Percentiles rank a stretch among this genome's conserved stretches.
Conservation (phyloP, 2,888 invertebrate species). For the Bursaphelenchus okinawaensis region DNA sequence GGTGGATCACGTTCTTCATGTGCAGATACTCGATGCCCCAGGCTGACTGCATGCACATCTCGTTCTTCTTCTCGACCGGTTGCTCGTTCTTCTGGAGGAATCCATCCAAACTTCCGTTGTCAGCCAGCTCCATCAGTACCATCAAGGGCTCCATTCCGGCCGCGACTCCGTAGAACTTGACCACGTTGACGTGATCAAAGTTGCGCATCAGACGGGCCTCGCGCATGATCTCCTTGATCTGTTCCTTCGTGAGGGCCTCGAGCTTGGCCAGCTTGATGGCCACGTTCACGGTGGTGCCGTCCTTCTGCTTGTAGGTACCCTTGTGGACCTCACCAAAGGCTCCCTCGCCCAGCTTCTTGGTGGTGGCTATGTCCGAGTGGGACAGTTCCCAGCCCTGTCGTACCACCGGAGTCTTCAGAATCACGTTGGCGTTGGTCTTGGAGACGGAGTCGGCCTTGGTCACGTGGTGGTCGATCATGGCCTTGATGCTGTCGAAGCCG, state of each 20-base stretch:
- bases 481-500: conserved; percentile 15
- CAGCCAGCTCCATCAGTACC: conserved; percentile 27
- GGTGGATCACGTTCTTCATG: conserved; percentile 26
- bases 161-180: conserved; percentile 29
- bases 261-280: conserved; percentile 35
- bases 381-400: conserved; percentile 29
- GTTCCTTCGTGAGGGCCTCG: conserved; percentile 37
- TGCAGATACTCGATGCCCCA: conserved; percentile 32
- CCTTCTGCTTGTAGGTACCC: conserved; percentile 17
- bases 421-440: conserved; percentile 5
- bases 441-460: conserved; percentile 6
- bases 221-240: conserved; percentile 34
- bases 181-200: conserved; percentile 27
- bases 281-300: conserved; percentile 12
- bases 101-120: conserved; percentile 16
- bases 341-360: conserved; percentile 32
- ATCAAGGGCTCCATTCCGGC: conserved; percentile 27
- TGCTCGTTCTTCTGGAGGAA: conserved; percentile 21
- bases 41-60: conserved; percentile 41
- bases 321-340: conserved; percentile 29
- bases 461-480: conserved; percentile 13
- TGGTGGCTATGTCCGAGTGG: conserved; percentile 24
- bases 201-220: conserved; percentile 25
- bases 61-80: conserved; percentile 23
- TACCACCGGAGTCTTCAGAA: conserved; percentile 19